Conservation (phyloP, 2,113 vertebrate species). For the Daphoenositta chrysoptera region DNA sequence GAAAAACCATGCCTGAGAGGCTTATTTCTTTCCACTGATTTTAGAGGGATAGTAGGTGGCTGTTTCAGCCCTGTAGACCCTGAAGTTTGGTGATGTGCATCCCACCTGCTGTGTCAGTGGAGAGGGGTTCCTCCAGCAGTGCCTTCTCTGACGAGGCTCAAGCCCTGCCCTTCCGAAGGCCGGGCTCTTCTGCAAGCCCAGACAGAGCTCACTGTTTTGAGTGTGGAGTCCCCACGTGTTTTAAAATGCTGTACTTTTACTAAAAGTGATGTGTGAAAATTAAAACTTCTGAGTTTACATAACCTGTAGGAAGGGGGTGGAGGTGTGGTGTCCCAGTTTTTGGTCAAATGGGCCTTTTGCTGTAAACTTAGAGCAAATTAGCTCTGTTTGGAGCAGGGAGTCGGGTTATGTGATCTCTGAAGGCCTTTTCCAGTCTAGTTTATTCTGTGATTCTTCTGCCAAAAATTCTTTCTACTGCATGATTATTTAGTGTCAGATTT, state of each 20-base stretch:
- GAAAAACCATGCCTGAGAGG: background rate
- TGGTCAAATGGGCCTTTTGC: background rate
- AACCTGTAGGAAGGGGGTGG: background rate
- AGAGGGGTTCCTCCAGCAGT: background rate
- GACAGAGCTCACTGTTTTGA: fast-evolving
- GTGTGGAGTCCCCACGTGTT: fast-evolving
- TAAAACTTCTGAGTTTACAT: background rate
- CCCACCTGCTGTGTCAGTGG: background rate
- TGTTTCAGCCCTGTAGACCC: background rate
- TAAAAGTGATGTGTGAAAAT: background rate
- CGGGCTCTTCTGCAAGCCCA: background rate
- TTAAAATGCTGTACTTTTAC: background rate
- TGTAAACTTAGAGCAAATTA: background rate
- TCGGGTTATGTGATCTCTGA: background rate
- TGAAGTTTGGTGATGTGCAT: background rate
- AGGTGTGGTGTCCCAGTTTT: background rate
- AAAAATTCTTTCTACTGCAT: background rate
- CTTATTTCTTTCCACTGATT: background rate
- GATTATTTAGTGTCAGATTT: background rate
- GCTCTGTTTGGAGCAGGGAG: fast-evolving
- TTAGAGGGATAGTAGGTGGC: background rate
- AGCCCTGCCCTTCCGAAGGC: background rate
- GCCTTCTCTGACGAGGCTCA: fast-evolving
- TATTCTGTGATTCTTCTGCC: background rate
- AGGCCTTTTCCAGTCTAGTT: background rate